Evolutionary conservation across 2,797 vertebrate species (phyloP).

Genomic region (Malurus leucopterus): DNA sequence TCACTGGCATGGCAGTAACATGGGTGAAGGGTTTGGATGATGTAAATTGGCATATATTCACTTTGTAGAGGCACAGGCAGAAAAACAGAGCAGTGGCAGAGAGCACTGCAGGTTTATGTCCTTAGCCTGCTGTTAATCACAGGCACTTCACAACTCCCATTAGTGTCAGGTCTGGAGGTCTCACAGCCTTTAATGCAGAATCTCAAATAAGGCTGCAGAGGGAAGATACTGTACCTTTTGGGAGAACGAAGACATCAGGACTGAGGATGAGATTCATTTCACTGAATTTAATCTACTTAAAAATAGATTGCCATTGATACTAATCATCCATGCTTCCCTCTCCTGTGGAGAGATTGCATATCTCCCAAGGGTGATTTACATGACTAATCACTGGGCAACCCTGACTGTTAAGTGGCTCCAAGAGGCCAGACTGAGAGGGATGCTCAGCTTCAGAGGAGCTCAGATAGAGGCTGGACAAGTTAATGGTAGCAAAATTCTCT

Average conservation of each 20-base stretch:
- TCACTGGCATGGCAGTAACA: not conserved
- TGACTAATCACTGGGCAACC: not conserved
- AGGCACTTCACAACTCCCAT: not conserved
- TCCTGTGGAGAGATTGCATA: not conserved
- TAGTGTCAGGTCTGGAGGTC: not conserved
- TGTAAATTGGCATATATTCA: not conserved
- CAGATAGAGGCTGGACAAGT: not conserved
- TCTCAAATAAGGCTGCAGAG: not conserved
- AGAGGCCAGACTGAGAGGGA: not conserved
- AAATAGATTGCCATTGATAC: not conserved
- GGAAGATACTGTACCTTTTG: not conserved
- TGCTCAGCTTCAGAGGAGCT: not conserved
- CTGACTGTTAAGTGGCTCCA: not conserved
- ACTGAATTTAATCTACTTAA: constrained; percentile 4
- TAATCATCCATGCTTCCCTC: not conserved
- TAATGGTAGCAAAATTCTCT: not conserved
- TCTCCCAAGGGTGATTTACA: not conserved
- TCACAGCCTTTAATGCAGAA: not conserved
- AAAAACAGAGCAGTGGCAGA: not conserved
- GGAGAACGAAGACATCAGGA: not conserved
- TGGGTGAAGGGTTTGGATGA: not conserved
- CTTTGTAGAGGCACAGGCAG: not conserved
- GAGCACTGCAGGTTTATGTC: not conserved
- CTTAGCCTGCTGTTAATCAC: not conserved
- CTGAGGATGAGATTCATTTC: not conserved